Evolutionary conservation across 2,888 invertebrate genomes (phyloP).

Genomic region (Tyria jacobaeae): DNA sequence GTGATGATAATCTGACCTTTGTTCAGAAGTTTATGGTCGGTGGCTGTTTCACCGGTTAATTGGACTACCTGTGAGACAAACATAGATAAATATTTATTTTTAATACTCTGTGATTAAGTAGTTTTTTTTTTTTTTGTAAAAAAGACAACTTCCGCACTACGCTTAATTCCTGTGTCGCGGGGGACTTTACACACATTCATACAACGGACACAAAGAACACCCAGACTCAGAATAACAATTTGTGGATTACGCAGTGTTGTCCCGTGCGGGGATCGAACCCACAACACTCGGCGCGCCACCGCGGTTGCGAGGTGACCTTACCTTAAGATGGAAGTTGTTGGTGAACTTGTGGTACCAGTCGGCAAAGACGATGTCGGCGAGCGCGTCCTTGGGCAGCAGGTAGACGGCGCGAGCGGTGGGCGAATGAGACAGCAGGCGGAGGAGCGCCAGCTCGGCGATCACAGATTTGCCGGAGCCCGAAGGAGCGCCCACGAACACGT

Average conservation of each 20-base stretch:
- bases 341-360: constrained; percentile 98
- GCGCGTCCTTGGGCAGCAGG: constrained; percentile 95
- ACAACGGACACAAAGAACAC: too few species aligned
- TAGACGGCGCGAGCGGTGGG: constrained; percentile 96
- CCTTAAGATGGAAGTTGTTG: constrained; percentile 91
- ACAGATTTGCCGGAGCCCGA: constrained; percentile 97
- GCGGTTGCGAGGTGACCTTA: too few species aligned
- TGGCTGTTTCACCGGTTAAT: constrained; percentile 98
- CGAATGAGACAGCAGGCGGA: constrained; percentile 93
- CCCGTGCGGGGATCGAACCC: too few species aligned
- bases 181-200: too few species aligned
- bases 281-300: too few species aligned
- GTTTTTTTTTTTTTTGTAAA: too few species aligned
- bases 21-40: constrained; percentile 96
- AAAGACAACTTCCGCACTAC: too few species aligned
- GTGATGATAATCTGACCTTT: constrained; percentile 98
- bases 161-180: too few species aligned
- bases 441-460: constrained; percentile 97
- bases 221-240: too few species aligned
- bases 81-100: neutral
- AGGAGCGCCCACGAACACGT: constrained; percentile 98
- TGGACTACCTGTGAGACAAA: constrained; percentile 89
- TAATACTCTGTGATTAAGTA: too few species aligned
- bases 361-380: constrained; percentile 95
- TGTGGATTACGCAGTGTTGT: too few species aligned